These are phyloP conservation scores for Armadillidium nasatum DNA, from an alignment of 1,140 invertebrate species.

Conservation along the genomic window DNA sequence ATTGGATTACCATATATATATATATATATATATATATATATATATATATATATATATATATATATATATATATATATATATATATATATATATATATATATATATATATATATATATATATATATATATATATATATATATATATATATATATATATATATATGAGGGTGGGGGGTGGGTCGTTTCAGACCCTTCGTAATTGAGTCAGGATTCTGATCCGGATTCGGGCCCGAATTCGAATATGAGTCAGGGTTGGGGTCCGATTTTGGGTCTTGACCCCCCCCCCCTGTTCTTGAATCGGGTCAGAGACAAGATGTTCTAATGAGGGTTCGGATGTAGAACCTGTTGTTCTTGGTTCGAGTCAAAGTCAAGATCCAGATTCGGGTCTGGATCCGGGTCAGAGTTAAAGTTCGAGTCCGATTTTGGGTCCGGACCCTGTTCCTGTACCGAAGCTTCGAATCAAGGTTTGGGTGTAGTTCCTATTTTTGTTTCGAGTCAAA, in stretches of 20 bases:
- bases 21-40: neutral
- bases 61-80: conserved; percentile 30
- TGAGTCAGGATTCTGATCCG: too few relatives aligned
- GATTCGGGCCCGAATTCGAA: too few relatives aligned
- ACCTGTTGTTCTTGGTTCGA: too few relatives aligned
- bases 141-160: conserved; percentile 41
- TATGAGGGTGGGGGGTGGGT: conserved; percentile 10
- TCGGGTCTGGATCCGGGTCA: conserved; percentile 8
- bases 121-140: conserved; percentile 36
- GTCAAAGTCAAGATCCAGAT: neutral
- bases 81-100: conserved; percentile 39
- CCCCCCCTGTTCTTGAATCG: too few relatives aligned
- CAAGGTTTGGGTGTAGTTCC: neutral
- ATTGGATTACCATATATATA: too few relatives aligned
- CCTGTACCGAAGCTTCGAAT: neutral
- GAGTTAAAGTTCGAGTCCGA: conserved; percentile 4
- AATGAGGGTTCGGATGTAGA: too few relatives aligned
- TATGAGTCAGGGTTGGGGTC: too few relatives aligned
- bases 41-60: conserved; percentile 10
- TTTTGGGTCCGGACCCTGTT: neutral
- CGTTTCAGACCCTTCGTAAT: too few relatives aligned
- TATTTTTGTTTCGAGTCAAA: neutral
- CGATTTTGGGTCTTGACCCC: too few relatives aligned
- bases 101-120: conserved; percentile 41
- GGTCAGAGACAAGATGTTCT: too few relatives aligned